Base-by-base conservation (phyloP, 2,113 vertebrate species). In the Oncorhynchus mykiss region DNA sequence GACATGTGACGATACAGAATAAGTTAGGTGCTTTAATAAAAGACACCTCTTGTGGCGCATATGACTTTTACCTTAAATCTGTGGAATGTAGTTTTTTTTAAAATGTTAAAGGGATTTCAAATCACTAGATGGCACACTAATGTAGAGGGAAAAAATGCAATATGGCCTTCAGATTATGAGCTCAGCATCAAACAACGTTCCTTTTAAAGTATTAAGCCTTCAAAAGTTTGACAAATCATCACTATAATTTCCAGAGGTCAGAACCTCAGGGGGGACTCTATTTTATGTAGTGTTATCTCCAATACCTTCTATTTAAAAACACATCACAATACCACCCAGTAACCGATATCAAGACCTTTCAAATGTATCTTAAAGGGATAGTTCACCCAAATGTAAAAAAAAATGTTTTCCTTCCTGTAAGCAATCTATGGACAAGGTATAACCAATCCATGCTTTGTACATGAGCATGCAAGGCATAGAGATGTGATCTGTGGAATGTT, bases 61-160 rank as follows among this genome's bases (percentile, higher is more conserved):
- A 27, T 34, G 29, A 18, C 66, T 16, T 67, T 69, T 45, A 29
- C 13, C 29, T 20, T 39, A 34, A 34, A 8, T 48, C 20, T 48
- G 7, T 45, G 18, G 14, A 22, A 70, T 59, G 72, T 25, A 70
- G 62, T 54, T 4, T 3, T 54, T 54, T 16, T 18, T 54, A 13
- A 66, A 22, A n/a, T 62, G 54, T n/a, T 65, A n/a, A 64, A 82
- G 59, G 27, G 16, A 62, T 57, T 29, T 60, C 65, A 11, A 29
- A 76, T 71, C 90, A 90, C 84, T 86, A 86, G 87, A 78, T 83
- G 86, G 86, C 81, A 9, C 59, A 68, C 72, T 34, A 57, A 27
- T 74, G 64, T 31, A 72, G 70, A 70, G 39, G 39, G 0, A 67
- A 6, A 34, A 39, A 59, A 64, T 62, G 2, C n/a, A 7, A 62